Conservation (phyloP, 2,888 invertebrate species). For the Cryptocephalus primarius region DNA sequence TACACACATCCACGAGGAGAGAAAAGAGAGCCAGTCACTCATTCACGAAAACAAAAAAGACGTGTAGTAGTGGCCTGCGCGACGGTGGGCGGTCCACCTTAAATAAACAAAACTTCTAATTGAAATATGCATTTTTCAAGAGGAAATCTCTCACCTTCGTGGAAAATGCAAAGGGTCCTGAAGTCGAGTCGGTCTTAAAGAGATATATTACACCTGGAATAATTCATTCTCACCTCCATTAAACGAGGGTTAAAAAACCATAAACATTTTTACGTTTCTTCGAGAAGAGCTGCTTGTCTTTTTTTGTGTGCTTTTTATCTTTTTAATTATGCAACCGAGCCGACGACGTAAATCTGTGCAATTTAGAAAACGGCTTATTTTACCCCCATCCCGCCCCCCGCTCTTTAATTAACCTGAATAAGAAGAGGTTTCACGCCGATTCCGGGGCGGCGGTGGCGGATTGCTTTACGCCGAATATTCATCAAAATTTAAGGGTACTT, state of each 20-base stretch:
- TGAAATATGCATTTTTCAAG: constrained; percentile 11
- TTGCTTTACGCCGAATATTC: too few species aligned
- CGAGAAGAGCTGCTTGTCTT: not conserved
- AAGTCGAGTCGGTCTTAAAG: constrained; percentile 19
- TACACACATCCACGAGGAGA: constrained; percentile 2
- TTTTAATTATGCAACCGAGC: not conserved
- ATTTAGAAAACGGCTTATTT: not conserved
- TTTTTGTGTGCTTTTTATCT: not conserved
- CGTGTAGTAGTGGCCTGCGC: constrained; percentile 5
- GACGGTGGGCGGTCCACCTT: not conserved
- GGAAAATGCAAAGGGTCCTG: constrained; percentile 24
- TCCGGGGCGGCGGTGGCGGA: too few species aligned
- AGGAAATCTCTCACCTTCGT: constrained; percentile 22
- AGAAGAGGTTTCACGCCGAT: too few species aligned
- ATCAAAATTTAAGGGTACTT: too few species aligned
- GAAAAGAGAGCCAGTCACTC: constrained; percentile 1
- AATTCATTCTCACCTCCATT: constrained; percentile 31
- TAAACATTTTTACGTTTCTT: constrained; percentile 32
- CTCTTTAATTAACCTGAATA: too few species aligned
- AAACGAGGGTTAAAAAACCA: constrained; percentile 32
- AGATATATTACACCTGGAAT: constrained; percentile 30
- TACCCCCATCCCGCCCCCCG: too few species aligned
- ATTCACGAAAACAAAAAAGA: constrained; percentile 7
- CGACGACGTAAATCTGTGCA: not conserved
- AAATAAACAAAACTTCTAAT: constrained; percentile 1